Base-by-base conservation (phyloP, 1,140 invertebrate species). In the Micrasema minimum region DNA sequence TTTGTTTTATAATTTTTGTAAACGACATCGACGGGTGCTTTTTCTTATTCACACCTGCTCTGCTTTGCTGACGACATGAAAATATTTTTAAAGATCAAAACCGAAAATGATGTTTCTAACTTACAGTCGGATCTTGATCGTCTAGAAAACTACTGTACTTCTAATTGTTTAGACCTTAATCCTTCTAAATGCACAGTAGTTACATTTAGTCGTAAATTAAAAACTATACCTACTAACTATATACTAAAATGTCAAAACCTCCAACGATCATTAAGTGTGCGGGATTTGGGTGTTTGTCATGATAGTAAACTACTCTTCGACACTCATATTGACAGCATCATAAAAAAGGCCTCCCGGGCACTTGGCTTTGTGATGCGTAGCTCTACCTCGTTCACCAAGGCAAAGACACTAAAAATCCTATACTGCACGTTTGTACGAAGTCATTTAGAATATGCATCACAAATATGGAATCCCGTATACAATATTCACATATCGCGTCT, bases 31-130 rank as follows among this genome's bases (percentile, higher is more conserved):
- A 46, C 4, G 22, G n/a, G 0, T 76, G 75, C 67, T n/a, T 76
- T 76, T 18, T 10, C 18, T 6, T 12, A 50, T 9, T 74, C 65
- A 12, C 68, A 69, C 26, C 38, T 75, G 38, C 38, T 72, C 1
- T 22, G 68, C 10, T 75, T 70, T 22, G 71, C 71, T 9, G 71
- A 72, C 53, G 74, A 75, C 18, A 75, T 75, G 59, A 75, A 75
- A 66, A 75, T 75, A 7, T 26, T 73, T 10, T 43, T 16, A 22
- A 37, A 23, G 2, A 35, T 71, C 11, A 61, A 31, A 7, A 31
- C 26, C 26, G 3, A 2, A 31, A 7, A 4, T 31, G 26, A 31
- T 31, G 26, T 31, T 16, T 16, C 41, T 43, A 2, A 11, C 11
- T 11, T 43, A 3, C 41, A 43, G 41, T 43, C 41, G 11, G 41